phyloP scores from a whole-genome alignment of 2,113 vertebrate genomes.

The Anas platyrhynchos region DNA sequence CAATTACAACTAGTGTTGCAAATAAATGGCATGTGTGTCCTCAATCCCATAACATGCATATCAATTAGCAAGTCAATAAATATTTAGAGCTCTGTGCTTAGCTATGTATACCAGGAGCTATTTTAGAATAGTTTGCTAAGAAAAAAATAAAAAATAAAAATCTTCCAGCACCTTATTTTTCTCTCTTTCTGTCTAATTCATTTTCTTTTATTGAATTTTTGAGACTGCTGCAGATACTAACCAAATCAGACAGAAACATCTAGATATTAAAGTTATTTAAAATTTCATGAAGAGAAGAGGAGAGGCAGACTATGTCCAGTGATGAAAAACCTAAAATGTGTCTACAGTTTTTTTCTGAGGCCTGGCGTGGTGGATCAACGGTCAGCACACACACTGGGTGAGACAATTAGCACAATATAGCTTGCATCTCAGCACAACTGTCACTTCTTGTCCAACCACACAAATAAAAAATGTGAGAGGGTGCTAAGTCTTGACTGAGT shows the following conservation, averaged over 20 bases:
- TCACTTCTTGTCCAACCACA: background rate
- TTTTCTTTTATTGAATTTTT: background rate
- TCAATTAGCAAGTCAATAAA: constrained; percentile 13
- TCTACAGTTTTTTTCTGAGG: background rate
- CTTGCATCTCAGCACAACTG: background rate
- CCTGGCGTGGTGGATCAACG: background rate
- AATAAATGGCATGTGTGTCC: background rate
- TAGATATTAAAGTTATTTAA: background rate
- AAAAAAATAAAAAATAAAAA: background rate
- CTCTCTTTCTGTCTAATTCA: background rate
- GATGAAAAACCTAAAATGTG: background rate
- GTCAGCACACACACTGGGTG: background rate
- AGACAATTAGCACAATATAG: background rate
- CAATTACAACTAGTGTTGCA: background rate
- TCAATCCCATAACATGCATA: background rate
- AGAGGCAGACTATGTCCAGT: background rate
- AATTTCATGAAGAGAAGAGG: background rate
- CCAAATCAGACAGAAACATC: background rate
- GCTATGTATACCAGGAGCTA: background rate
- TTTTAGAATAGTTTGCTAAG: background rate
- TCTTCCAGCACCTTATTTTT: background rate
- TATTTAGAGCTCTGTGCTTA: background rate
- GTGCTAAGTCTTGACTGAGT: background rate
- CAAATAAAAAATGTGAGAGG: background rate
- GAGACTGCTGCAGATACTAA: background rate